A percentile compares a stretch with the other conserved stretches of the same genome.
phyloP scores from a whole-genome alignment of 1,140 invertebrate species.

The Saccostrea cuccullata region DNA sequence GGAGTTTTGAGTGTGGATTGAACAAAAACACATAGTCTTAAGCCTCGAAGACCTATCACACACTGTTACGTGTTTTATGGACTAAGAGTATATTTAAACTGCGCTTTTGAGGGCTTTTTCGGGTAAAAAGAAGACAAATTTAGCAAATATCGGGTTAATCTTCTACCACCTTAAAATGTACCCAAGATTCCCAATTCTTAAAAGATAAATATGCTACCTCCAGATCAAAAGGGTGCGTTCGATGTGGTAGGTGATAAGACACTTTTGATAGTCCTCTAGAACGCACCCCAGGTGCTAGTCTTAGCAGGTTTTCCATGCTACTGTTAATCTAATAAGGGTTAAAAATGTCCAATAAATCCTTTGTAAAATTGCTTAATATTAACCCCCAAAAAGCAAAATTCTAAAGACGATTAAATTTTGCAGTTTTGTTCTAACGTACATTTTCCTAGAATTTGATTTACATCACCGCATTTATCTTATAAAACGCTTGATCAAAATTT shows the following conservation, averaged over 20 bases:
- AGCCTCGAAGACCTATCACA: not conserved
- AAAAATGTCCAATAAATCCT: not conserved
- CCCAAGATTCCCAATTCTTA: not conserved
- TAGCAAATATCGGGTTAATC: slow-evolving; percentile 14
- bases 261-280: not conserved
- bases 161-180: not conserved
- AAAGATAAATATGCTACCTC: slow-evolving; percentile 17
- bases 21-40: not conserved
- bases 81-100: not conserved
- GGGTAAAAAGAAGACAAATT: not conserved
- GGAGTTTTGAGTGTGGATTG: not conserved
- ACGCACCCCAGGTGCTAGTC: not conserved
- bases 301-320: not conserved
- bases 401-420: not conserved
- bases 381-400: not conserved
- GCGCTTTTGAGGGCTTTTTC: not conserved
- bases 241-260: slow-evolving; percentile 15
- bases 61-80: not conserved
- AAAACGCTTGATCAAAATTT: not conserved
- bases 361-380: not conserved
- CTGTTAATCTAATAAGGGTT: not conserved
- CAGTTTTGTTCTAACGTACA: not conserved
- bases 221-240: slow-evolving; percentile 32
- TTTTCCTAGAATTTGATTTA: not conserved
- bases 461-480: not conserved